phyloP scores from a whole-genome alignment of 64 coral and sea anemone genomes.

The Hydrozoanthus tunicans region DNA sequence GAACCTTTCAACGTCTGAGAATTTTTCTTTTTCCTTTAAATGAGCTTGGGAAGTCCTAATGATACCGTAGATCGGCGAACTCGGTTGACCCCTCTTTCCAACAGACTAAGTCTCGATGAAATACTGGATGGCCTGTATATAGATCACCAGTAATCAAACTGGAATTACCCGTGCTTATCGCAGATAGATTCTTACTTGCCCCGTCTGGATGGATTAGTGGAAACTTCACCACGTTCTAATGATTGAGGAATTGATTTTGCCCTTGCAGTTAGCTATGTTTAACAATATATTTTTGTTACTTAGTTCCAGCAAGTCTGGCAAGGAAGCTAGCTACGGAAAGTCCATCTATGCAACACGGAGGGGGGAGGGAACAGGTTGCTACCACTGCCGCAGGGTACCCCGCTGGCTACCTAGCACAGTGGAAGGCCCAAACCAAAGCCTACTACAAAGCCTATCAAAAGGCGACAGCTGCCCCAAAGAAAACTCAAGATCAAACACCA shows the following conservation, averaged over 20 bases:
- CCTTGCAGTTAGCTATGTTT: neutral
- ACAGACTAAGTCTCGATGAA: too few species aligned
- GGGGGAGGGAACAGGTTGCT: neutral
- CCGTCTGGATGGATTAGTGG: too few species aligned
- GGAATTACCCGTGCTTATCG: too few species aligned
- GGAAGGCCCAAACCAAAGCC: neutral
- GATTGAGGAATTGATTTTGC: neutral
- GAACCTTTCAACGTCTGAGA: too few species aligned
- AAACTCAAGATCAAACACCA: neutral
- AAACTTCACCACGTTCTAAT: neutral
- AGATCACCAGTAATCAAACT: too few species aligned
- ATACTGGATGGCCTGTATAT: too few species aligned
- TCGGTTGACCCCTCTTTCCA: too few species aligned
- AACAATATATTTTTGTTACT: neutral
- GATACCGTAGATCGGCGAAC: too few species aligned
- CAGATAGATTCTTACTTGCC: too few species aligned
- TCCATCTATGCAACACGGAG: neutral
- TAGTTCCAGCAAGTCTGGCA: conserved; percentile 19
- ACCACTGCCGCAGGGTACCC: neutral
- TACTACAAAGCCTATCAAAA: neutral
- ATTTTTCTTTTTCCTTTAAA: too few species aligned
- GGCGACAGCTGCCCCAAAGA: neutral
- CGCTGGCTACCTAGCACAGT: conserved; percentile 5
- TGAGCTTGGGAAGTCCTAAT: too few species aligned
- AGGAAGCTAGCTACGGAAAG: conserved; percentile 7